Conservation (phyloP, 2,888 invertebrate genomes). For the Noctua pronuba region DNA sequence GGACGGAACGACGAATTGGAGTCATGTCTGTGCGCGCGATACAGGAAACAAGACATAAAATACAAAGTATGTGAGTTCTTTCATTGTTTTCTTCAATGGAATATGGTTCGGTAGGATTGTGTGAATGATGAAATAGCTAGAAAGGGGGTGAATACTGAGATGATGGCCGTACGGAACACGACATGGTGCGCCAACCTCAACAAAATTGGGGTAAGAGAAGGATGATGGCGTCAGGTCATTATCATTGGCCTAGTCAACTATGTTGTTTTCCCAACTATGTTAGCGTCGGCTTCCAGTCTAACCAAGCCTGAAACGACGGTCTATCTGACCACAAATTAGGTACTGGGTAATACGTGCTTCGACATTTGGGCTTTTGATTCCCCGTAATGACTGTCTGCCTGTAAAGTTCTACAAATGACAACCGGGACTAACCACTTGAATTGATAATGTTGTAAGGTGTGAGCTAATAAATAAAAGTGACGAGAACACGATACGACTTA, state of each 20-base stretch:
- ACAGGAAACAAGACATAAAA: slow-evolving; percentile 39
- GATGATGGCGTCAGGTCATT: not conserved
- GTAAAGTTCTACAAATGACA: not conserved
- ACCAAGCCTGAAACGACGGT: not conserved
- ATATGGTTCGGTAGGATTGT: not conserved
- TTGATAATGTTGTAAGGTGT: not conserved
- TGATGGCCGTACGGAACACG: not conserved
- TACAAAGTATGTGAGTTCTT: slow-evolving; percentile 16
- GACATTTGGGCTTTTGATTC: not conserved
- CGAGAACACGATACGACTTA: not conserved
- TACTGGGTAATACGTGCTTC: not conserved
- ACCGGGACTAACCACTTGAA: not conserved
- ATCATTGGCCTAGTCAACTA: not conserved
- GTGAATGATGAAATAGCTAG: not conserved
- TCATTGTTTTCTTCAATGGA: slow-evolving; percentile 27
- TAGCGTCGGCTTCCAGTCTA: not conserved
- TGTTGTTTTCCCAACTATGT: not conserved
- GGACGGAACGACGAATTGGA: slow-evolving; percentile 24
- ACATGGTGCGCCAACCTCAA: not conserved
- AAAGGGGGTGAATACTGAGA: not conserved
- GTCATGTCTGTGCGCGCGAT: slow-evolving; percentile 12
- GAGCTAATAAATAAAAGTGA: not conserved
- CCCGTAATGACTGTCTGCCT: not conserved
- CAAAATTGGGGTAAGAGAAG: not conserved
- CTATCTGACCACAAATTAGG: not conserved